phyloP scores from a whole-genome alignment of 2,113 vertebrate genomes.

The Mus spicilegus region DNA sequence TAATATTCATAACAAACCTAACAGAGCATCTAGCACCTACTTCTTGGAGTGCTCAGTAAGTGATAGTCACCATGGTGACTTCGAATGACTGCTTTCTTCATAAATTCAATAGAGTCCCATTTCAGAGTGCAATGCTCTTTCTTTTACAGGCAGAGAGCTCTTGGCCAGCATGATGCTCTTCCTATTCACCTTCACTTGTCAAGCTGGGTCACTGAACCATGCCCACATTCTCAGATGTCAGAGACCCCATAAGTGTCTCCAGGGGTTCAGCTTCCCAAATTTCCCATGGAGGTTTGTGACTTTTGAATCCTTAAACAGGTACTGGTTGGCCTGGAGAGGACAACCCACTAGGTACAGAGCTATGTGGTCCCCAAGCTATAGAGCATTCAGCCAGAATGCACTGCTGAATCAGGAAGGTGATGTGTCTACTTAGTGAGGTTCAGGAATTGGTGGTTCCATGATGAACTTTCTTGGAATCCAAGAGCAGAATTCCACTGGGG shows the following conservation, averaged over 20 bases:
- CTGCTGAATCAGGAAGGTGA: background rate
- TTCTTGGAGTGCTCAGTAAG: background rate
- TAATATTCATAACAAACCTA: too few relatives aligned
- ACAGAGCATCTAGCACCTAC: background rate
- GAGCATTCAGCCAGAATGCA: background rate
- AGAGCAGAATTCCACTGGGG: background rate
- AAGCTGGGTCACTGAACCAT: rapidly evolving
- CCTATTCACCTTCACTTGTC: rapidly evolving
- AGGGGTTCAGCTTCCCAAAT: background rate
- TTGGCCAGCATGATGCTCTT: background rate
- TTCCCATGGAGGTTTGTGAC: background rate
- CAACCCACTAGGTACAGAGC: background rate
- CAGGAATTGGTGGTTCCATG: background rate
- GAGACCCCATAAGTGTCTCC: background rate
- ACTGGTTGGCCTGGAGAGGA: background rate
- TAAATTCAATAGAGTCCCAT: background rate
- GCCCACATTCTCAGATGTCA: background rate
- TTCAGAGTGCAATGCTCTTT: background rate
- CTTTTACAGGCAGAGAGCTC: background rate
- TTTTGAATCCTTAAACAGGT: background rate
- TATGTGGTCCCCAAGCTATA: too few relatives aligned
- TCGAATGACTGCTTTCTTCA: background rate
- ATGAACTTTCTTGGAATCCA: background rate
- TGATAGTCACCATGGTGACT: background rate
- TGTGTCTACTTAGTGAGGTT: too few relatives aligned